Conservation (phyloP, 2,113 vertebrate genomes). For the Hucho hucho region DNA sequence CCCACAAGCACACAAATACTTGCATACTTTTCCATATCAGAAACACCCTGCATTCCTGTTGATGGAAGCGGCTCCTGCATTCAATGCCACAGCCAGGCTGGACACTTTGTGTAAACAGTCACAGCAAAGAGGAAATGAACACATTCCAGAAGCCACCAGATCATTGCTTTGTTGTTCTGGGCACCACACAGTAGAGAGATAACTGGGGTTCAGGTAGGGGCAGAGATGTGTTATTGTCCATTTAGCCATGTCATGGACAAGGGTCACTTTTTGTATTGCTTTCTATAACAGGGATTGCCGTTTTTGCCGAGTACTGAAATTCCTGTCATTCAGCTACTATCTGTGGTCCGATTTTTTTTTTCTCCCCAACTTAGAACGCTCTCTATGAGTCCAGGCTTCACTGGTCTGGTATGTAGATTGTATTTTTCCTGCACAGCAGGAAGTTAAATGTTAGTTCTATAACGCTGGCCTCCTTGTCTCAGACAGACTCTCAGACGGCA, state of each 20-base stretch:
- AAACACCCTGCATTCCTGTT: background rate
- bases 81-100: background rate
- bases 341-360: background rate
- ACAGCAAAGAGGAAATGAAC: slow-evolving; percentile 33
- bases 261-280: background rate
- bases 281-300: background rate
- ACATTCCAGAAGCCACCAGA: slow-evolving; percentile 21
- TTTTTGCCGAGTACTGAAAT: background rate
- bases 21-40: background rate
- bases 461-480: background rate
- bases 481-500: background rate
- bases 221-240: background rate
- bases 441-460: background rate
- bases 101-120: background rate
- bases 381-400: slow-evolving; percentile 15
- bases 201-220: background rate
- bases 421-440: slow-evolving; percentile 13
- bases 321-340: background rate
- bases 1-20: background rate
- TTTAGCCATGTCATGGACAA: background rate
- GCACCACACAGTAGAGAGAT: background rate
- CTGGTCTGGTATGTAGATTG: slow-evolving; percentile 26
- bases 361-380: background rate
- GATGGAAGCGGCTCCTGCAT: background rate
- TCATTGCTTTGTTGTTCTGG: background rate